Conservation (phyloP, 2,113 vertebrate genomes). For the Saguinus imperator region DNA sequence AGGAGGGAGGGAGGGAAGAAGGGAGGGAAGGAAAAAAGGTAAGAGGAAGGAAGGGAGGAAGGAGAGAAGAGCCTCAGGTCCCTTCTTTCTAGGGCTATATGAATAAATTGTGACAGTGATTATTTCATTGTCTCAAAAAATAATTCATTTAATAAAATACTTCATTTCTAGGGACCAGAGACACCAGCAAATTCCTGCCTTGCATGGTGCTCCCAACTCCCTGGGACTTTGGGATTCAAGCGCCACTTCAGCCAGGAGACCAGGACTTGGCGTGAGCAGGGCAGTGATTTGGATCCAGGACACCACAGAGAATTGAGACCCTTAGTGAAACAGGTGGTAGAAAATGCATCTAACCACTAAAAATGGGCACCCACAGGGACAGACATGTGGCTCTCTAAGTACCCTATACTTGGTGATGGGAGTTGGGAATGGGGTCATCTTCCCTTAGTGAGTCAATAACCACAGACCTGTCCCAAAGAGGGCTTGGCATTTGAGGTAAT, state of each 20-base stretch:
- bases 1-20: too few species aligned
- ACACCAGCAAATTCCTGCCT: neutral
- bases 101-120: neutral
- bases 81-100: neutral
- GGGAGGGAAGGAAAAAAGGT: neutral
- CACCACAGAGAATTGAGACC: neutral
- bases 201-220: neutral
- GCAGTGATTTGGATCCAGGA: neutral
- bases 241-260: neutral
- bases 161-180: neutral
- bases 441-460: neutral
- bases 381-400: neutral
- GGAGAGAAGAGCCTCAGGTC: neutral
- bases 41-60: neutral
- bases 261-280: neutral
- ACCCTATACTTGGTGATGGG: neutral
- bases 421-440: neutral
- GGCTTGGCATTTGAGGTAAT: neutral
- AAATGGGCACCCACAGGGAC: neutral
- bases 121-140: neutral
- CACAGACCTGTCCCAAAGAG: neutral
- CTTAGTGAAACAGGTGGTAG: neutral
- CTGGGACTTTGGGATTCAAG: neutral
- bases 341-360: neutral
- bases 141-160: neutral